Base-by-base conservation (phyloP, 2,888 invertebrate genomes). In the Drosophila leonis region DNA sequence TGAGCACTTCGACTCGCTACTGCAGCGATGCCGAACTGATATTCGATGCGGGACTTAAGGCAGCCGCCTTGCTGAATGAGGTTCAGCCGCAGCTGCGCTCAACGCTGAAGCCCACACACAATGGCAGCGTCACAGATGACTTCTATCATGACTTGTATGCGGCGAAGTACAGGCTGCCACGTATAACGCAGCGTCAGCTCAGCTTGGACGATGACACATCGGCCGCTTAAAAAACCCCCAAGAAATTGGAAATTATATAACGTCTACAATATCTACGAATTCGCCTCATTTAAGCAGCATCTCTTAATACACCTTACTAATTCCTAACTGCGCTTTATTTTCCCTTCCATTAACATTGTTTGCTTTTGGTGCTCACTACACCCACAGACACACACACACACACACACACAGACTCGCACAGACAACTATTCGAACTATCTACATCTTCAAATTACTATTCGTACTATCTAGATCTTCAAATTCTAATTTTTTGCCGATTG, bases 21-120 rank as follows among this genome's bases (percentile, higher is more conserved):
- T 80, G 81, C 65, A 88, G 88, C 61, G 87, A 87, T 52, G 90
- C 90, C 4, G 87, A 88, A 13, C 39, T 87, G 48, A 80, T 80
- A 20, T 79, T 77, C 48, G 75, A 81, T 72, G 63, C 83, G 29
- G 79, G 90, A 48, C 77, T 76, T 61, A 81, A 90, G 65, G 90
- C 92, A 15, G 90, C 89, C n/a, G 91, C 85, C 8, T 72, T 91
- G 60, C 83, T 91, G n/a, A 84, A 89, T 48, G 95, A 95, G 94
- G 94, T 1, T 90, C 93, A 0, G 92, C 91, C 91, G 1, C 61
- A 76, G 37, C 61, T 94, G 0, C 90, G 94, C 0, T 94, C 94
- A 24, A 94, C 95, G 0, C 94, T 94, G 48, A 94, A 85, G 60
- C 57, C 94, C 27, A 80, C 65, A 29, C 62, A 71, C 27, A 82